phyloP scores from a whole-genome alignment of 2,797 vertebrate genomes.

The Hemitrygon akajei region DNA sequence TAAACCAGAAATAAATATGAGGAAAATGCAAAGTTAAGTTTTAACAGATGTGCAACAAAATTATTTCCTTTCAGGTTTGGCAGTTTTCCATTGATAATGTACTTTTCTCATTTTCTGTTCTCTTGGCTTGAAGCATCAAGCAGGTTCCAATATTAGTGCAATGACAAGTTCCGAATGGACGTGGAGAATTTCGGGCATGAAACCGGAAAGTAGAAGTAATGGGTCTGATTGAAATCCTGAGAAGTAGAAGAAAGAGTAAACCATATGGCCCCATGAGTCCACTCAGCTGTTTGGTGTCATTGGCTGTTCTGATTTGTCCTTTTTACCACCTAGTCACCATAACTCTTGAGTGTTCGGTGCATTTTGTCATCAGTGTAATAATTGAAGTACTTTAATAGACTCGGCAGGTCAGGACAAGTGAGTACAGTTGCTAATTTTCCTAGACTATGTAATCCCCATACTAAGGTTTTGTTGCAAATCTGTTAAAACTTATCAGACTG shows the following conservation, averaged over 20 bases:
- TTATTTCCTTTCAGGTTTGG: neutral
- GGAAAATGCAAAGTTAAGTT: neutral
- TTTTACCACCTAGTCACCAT: too few relatives aligned
- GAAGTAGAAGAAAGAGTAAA: too few relatives aligned
- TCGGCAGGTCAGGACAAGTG: neutral
- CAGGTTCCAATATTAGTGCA: neutral
- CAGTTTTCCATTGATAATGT: neutral
- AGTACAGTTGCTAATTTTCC: neutral
- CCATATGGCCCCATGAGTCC: too few relatives aligned
- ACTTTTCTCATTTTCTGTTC: neutral
- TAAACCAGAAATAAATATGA: neutral
- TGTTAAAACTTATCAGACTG: too few relatives aligned
- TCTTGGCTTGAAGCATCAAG: neutral
- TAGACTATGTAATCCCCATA: too few relatives aligned
- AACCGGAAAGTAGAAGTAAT: too few relatives aligned
- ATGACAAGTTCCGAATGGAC: neutral
- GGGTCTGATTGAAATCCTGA: too few relatives aligned
- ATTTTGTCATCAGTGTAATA: neutral
- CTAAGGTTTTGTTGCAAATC: too few relatives aligned
- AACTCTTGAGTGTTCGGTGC: too few relatives aligned
- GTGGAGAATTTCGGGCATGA: too few relatives aligned
- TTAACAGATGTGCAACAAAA: conserved; percentile 3
- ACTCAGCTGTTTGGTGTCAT: too few relatives aligned
- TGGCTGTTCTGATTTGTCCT: too few relatives aligned
- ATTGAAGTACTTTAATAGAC: neutral